Percentiles rank a stretch among this genome's conserved stretches.
Conservation (phyloP, 2,888 invertebrate genomes). For the Apocheima hispidaria region DNA sequence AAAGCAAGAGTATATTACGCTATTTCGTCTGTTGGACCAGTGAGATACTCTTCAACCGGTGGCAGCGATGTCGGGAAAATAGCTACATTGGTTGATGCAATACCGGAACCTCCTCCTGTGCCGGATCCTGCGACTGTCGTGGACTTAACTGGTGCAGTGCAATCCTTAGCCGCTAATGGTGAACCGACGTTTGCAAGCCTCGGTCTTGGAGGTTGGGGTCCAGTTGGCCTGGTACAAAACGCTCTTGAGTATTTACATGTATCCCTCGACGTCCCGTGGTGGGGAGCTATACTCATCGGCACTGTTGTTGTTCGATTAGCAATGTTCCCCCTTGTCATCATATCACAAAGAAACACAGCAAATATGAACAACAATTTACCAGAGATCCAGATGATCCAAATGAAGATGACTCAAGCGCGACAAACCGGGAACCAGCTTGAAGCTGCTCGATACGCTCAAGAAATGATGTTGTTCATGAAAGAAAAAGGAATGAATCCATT, state of each 20-base stretch:
- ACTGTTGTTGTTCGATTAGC: conserved; percentile 91
- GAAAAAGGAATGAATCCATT: conserved; percentile 92
- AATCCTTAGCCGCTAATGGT: conserved; percentile 82
- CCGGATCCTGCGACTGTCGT: conserved; percentile 67
- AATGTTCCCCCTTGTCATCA: conserved; percentile 94
- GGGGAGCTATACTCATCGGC: conserved; percentile 93
- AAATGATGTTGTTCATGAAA: conserved; percentile 93
- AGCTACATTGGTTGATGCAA: conserved; percentile 62
- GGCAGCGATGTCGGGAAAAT: conserved; percentile 63
- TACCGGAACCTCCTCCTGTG: conserved; percentile 80
- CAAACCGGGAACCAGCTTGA: conserved; percentile 93
- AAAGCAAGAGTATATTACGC: conserved; percentile 76
- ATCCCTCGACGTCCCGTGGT: conserved; percentile 95
- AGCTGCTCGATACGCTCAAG: conserved; percentile 90
- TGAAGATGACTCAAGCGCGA: conserved; percentile 95
- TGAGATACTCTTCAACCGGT: conserved; percentile 72
- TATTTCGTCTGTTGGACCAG: conserved; percentile 70
- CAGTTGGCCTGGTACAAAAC: conserved; percentile 93
- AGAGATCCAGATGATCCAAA: conserved; percentile 92
- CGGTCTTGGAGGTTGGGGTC: conserved; percentile 94
- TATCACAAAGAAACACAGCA: conserved; percentile 92
- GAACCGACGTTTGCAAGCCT: conserved; percentile 93
- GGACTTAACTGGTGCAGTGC: conserved; percentile 70
- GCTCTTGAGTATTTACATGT: conserved; percentile 94
- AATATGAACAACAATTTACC: conserved; percentile 94